Percentiles rank a stretch among this genome's conserved stretches.
phyloP scores from a whole-genome alignment of 2,888 invertebrate species.

The Nomada goodeniana region DNA sequence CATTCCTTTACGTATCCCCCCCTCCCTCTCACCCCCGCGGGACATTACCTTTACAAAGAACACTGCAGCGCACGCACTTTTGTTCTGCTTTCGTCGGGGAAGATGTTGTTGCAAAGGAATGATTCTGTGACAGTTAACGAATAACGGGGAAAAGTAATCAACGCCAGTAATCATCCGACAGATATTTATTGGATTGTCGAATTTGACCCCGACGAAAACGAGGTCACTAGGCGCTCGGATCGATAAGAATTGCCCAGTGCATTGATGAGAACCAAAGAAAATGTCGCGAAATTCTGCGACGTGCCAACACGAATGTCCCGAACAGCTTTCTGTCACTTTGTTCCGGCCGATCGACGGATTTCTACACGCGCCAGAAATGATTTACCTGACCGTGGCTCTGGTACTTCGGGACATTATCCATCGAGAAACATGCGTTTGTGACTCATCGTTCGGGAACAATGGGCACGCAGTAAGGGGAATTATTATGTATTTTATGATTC shows the following conservation, averaged over 20 bases:
- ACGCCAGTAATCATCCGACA: too few species aligned
- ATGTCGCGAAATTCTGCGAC: constrained; percentile 42
- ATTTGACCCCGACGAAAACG: constrained; percentile 15
- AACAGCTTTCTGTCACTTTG: constrained; percentile 7
- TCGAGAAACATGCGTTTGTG: constrained; percentile 2
- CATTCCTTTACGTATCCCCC: background rate
- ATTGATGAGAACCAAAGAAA: constrained; percentile 12
- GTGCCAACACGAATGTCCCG: constrained; percentile 33
- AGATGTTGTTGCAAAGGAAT: background rate
- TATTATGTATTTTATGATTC: background rate
- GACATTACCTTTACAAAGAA: background rate
- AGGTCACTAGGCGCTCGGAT: constrained; percentile 28
- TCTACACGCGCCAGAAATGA: constrained; percentile 7
- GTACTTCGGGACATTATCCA: constrained; percentile 42
- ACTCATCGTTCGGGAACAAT: constrained; percentile 17
- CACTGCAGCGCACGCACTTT: background rate
- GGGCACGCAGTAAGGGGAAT: background rate
- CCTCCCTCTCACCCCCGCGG: fast-evolving
- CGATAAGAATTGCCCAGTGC: constrained; percentile 26
- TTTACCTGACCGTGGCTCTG: background rate
- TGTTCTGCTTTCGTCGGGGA: background rate
- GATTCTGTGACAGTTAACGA: too few species aligned
- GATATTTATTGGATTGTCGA: background rate
- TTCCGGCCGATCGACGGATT: background rate
- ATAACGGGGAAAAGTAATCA: too few species aligned